A percentile compares a stretch with the other conserved stretches of the same genome.
These are phyloP conservation scores for Pseudomyrmex sp. DNA, from an alignment of 1,140 invertebrate species.

Conservation along the genomic window DNA sequence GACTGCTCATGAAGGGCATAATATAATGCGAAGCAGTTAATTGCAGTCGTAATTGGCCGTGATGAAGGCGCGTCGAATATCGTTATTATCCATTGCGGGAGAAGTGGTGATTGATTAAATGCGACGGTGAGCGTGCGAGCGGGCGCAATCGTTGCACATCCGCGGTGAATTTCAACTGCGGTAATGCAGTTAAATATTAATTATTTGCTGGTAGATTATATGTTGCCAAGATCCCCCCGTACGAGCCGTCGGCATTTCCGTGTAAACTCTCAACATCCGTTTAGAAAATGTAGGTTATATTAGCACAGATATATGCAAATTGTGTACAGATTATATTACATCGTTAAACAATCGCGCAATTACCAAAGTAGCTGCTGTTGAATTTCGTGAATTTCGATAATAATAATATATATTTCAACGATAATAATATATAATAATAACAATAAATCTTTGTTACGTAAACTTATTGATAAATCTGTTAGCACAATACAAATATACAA, in stretches of 20 bases:
- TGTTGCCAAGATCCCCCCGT: slow-evolving; percentile 33
- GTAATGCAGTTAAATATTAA: slow-evolving; percentile 55
- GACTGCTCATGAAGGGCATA: slow-evolving; percentile 33
- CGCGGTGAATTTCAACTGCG: slow-evolving; percentile 43
- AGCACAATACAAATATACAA: no score
- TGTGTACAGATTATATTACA: slow-evolving; percentile 35
- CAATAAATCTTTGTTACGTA: no score
- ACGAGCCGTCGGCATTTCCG: background rate
- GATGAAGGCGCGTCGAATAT: slow-evolving; percentile 31
- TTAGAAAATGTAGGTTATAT: slow-evolving; percentile 18
- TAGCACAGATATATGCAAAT: background rate
- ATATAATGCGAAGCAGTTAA: slow-evolving; percentile 59
- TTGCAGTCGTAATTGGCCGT: slow-evolving; percentile 51
- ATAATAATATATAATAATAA: no score
- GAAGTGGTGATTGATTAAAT: slow-evolving; percentile 56
- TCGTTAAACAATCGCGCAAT: background rate
- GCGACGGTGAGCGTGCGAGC: slow-evolving; percentile 4
- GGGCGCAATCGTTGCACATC: slow-evolving; percentile 20
- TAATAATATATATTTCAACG: no score
- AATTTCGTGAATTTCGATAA: background rate
- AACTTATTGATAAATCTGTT: no score
- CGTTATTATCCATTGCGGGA: slow-evolving; percentile 54
- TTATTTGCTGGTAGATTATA: slow-evolving; percentile 56
- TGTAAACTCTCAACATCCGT: slow-evolving; percentile 17
- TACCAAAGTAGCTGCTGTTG: background rate